A percentile compares a stretch with the other conserved stretches of the same genome.
Conservation (phyloP, 64 coral and sea anemone genomes). For the Acropora tenuis region DNA sequence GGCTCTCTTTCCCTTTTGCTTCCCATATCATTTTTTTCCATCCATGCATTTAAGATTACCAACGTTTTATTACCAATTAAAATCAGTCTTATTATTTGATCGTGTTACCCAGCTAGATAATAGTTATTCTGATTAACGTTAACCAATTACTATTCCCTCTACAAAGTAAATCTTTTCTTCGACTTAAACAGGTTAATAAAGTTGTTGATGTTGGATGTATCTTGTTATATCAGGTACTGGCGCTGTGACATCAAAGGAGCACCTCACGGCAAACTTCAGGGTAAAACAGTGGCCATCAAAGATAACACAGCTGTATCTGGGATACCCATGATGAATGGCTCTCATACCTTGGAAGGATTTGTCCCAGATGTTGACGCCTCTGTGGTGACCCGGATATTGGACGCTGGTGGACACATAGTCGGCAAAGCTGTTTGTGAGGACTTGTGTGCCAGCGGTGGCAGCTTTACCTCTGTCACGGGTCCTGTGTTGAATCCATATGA, state of each 20-base stretch:
- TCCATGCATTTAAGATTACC: too few species aligned
- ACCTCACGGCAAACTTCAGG: slow-evolving; percentile 55
- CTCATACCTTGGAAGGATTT: slow-evolving; percentile 64
- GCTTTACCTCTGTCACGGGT: slow-evolving; percentile 77
- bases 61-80: too few species aligned
- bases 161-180: too few species aligned
- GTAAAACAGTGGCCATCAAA: slow-evolving; percentile 81
- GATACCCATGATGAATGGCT: slow-evolving; percentile 92
- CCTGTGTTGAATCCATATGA: slow-evolving; percentile 83
- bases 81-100: too few species aligned
- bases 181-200: too few species aligned
- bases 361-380: slow-evolving; percentile 87
- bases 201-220: too few species aligned
- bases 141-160: too few species aligned
- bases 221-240: slow-evolving; percentile 73
- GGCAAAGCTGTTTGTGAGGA: slow-evolving; percentile 88
- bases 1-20: too few species aligned
- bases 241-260: slow-evolving; percentile 77
- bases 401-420: slow-evolving; percentile 83
- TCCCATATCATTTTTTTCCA: too few species aligned
- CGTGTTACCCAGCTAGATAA: too few species aligned
- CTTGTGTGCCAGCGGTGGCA: slow-evolving; percentile 68
- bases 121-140: too few species aligned
- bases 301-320: slow-evolving; percentile 79
- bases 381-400: slow-evolving; percentile 83